A percentile compares a stretch with the other conserved stretches of the same genome.
Conservation (phyloP, 2,113 vertebrate species). For the Monopterus albus region DNA sequence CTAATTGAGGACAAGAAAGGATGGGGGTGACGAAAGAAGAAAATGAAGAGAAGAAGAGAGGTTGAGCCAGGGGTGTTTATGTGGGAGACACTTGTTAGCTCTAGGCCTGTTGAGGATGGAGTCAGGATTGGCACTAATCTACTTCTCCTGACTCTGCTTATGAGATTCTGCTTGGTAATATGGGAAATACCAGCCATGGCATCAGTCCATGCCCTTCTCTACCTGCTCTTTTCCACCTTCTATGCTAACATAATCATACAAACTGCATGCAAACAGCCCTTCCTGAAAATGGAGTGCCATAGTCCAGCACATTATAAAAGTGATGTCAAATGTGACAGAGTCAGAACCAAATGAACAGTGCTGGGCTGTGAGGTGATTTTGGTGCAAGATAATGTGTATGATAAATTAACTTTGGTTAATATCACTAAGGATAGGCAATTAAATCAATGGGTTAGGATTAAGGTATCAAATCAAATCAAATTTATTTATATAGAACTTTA, state of each 20-base stretch:
- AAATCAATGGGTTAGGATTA: no score
- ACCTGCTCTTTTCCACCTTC: background rate
- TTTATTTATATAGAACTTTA: no score
- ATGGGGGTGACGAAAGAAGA: background rate
- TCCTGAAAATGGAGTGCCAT: conserved; percentile 3
- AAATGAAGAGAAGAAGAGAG: conserved; percentile 19
- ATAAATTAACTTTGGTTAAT: no score
- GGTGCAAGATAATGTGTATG: no score
- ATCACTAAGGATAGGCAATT: no score
- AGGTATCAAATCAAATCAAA: no score
- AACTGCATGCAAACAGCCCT: background rate
- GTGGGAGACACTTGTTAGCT: background rate
- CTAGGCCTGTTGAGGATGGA: background rate
- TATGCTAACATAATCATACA: background rate
- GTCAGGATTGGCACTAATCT: conserved; percentile 24
- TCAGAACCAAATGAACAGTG: background rate
- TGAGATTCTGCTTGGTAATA: conserved; percentile 16
- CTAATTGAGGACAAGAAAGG: no score
- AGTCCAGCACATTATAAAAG: background rate
- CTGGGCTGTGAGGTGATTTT: background rate
- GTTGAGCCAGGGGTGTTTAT: conserved; percentile 4
- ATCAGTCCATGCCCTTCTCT: background rate
- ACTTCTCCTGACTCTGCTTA: conserved; percentile 54
- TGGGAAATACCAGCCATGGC: conserved; percentile 16
- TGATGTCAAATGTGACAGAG: background rate